Conservation (phyloP, 2,888 invertebrate genomes). For the Corbicula japonica region DNA sequence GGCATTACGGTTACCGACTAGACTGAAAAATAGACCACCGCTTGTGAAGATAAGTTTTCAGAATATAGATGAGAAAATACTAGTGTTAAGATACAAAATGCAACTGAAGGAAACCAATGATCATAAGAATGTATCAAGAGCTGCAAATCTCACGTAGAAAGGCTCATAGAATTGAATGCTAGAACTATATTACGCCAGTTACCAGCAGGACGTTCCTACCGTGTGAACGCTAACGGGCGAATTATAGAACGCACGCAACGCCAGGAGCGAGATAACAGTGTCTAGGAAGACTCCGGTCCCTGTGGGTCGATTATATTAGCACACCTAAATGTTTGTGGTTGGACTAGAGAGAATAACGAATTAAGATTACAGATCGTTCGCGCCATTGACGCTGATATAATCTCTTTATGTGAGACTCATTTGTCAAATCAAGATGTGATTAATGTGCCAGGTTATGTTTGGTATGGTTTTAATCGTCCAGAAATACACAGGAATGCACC, state of each 20-base stretch:
- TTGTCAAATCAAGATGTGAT: slow-evolving; percentile 1
- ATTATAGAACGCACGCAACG: no score
- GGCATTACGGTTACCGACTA: slow-evolving; percentile 8
- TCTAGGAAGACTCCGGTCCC: slow-evolving; percentile 25
- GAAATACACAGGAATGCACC: slow-evolving; percentile 27
- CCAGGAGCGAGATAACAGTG: no score
- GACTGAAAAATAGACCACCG: slow-evolving; percentile 14
- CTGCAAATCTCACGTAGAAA: no score
- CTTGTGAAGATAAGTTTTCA: slow-evolving; percentile 47
- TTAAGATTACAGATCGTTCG: slow-evolving; percentile 1
- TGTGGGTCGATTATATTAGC: slow-evolving; percentile 16
- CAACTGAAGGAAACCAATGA: slow-evolving; percentile 18
- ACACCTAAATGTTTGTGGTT: slow-evolving; percentile 51
- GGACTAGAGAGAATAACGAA: slow-evolving; percentile 47
- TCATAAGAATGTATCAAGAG: slow-evolving; percentile 42
- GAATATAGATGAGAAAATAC: slow-evolving; percentile 41
- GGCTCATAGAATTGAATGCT: no score
- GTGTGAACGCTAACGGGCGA: no score
- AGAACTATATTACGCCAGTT: no score
- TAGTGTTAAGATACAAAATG: slow-evolving; percentile 49
- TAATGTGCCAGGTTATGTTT: slow-evolving; percentile 5
- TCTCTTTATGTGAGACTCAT: slow-evolving; percentile 36
- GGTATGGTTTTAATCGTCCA: slow-evolving; percentile 35
- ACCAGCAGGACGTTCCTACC: no score
- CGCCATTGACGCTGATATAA: slow-evolving; percentile 19